phyloP scores from a whole-genome alignment of 2,888 invertebrate species.

The Lampropteryx suffumata region DNA sequence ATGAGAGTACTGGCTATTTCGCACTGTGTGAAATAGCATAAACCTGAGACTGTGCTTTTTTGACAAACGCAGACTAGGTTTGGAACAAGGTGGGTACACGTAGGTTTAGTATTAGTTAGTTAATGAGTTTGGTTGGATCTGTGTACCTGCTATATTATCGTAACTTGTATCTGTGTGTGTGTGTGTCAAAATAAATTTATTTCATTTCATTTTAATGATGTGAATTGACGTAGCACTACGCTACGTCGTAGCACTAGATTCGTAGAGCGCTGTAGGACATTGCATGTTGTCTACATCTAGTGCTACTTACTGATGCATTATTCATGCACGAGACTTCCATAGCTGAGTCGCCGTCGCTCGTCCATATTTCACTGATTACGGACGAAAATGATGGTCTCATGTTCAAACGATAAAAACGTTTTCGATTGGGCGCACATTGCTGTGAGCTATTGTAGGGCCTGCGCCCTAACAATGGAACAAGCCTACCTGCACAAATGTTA shows the following conservation, averaged over 20 bases:
- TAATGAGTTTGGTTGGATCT: no score
- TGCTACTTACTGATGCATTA: background rate
- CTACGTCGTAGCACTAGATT: conserved; percentile 2
- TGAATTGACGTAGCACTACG: conserved; percentile 1
- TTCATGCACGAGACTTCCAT: background rate
- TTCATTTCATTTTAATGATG: no score
- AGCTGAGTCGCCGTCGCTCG: background rate
- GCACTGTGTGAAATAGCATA: no score
- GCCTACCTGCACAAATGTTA: background rate
- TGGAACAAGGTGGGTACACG: no score
- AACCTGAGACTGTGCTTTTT: no score
- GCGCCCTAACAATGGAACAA: background rate
- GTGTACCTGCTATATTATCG: no score
- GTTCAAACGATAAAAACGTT: conserved; percentile 11
- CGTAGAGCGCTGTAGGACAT: background rate
- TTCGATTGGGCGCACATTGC: conserved; percentile 1
- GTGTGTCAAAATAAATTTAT: no score
- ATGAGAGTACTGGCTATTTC: no score
- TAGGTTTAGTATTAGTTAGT: no score
- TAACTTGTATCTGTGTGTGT: no score
- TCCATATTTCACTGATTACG: conserved; percentile 1
- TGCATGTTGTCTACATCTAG: background rate
- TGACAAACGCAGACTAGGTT: no score
- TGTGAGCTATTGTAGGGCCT: background rate
- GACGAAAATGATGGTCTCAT: background rate